phyloP scores from a whole-genome alignment of 2,113 vertebrate species.

The Mus musculus region DNA sequence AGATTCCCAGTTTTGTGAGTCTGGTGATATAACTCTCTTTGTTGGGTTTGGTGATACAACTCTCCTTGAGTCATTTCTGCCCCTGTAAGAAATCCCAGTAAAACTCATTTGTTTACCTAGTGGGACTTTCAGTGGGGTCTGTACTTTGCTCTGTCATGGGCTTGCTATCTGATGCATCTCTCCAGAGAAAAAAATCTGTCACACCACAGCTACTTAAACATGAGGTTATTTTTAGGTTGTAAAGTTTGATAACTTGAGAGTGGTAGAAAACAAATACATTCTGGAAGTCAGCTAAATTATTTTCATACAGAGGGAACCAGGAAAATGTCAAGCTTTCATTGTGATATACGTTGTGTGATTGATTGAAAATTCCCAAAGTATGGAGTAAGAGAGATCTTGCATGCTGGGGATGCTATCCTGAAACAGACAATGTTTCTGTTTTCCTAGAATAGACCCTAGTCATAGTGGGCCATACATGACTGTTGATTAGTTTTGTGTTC shows the following conservation, averaged over 20 bases:
- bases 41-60: background rate
- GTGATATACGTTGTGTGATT: background rate
- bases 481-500: constrained; percentile 34
- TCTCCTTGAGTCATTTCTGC: background rate
- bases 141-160: background rate
- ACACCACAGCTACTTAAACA: background rate
- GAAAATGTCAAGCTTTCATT: background rate
- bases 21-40: background rate
- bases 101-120: background rate
- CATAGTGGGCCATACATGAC: background rate
- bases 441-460: background rate
- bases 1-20: background rate
- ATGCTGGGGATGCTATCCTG: too few species aligned
- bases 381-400: background rate
- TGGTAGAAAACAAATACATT: background rate
- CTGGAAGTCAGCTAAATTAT: background rate
- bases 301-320: constrained; percentile 67
- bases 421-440: background rate
- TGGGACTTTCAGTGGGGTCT: background rate
- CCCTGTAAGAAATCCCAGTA: background rate
- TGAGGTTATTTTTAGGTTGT: background rate
- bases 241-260: background rate
- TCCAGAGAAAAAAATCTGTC: background rate
- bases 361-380: constrained; percentile 13
- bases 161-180: background rate